These are phyloP conservation scores for Bucco capensis DNA, from an alignment of 2,113 vertebrate genomes.

Conservation along the genomic window DNA sequence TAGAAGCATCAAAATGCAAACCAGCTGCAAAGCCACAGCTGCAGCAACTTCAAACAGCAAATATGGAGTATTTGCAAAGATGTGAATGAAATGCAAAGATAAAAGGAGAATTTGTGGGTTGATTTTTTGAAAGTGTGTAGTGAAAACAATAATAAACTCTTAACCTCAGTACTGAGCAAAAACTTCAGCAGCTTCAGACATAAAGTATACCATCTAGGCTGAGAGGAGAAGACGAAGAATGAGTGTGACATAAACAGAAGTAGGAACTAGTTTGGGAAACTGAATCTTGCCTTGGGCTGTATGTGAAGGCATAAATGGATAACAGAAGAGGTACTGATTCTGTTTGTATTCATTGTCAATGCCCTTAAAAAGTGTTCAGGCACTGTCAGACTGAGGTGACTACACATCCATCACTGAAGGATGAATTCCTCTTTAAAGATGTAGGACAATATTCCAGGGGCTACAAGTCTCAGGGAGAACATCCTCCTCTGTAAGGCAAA, in stretches of 20 bases:
- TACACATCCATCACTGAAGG: neutral
- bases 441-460: neutral
- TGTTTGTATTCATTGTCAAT: neutral
- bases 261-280: neutral
- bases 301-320: neutral
- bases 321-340: neutral
- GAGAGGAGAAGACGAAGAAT: constrained; percentile 24
- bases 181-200: neutral
- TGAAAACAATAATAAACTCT: neutral
- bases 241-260: neutral
- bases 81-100: neutral
- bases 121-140: neutral
- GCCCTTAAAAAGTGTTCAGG: neutral
- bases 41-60: neutral
- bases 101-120: neutral
- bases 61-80: neutral
- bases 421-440: neutral
- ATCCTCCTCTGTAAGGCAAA: neutral
- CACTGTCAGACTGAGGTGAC: neutral
- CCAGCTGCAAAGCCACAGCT: neutral
- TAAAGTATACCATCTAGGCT: neutral
- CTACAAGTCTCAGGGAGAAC: neutral
- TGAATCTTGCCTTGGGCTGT: neutral
- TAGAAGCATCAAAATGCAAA: neutral
- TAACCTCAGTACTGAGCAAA: neutral